These are phyloP conservation scores for Eospalax fontanierii DNA, from an alignment of 2,797 vertebrate genomes.

Conservation along the genomic window DNA sequence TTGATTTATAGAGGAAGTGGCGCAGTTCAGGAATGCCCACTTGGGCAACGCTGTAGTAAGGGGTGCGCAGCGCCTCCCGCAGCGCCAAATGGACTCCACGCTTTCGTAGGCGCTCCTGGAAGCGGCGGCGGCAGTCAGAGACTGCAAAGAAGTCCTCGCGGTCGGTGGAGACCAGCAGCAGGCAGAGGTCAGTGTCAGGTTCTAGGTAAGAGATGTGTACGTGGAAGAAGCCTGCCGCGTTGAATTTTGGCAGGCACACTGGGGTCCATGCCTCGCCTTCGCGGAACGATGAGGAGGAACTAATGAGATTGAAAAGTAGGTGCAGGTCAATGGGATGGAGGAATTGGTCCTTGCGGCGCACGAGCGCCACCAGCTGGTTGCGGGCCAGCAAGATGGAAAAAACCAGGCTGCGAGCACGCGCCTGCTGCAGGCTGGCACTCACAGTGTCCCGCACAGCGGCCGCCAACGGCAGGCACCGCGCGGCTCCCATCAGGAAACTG, in stretches of 20 bases:
- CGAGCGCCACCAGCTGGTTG: constrained; percentile 95
- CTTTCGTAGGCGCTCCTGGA: constrained; percentile 95
- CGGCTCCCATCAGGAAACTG: constrained; percentile 96
- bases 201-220: constrained; percentile 98
- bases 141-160: constrained; percentile 98
- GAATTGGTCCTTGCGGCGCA: constrained; percentile 97
- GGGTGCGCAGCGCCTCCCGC: constrained; percentile 93
- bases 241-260: constrained; percentile 98
- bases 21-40: constrained; percentile 97
- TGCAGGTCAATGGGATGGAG: constrained; percentile 98
- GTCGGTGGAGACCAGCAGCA: constrained; percentile 97
- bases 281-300: constrained; percentile 96
- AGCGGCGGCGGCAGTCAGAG: constrained; percentile 96
- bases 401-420: constrained; percentile 95
- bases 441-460: constrained; percentile 93
- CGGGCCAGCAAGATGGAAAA: constrained; percentile 97
- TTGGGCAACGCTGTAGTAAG: constrained; percentile 94
- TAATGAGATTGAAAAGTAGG: constrained; percentile 97
- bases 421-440: constrained; percentile 95
- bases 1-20: constrained; percentile 99
- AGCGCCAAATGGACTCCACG: constrained; percentile 93
- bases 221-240: constrained; percentile 97
- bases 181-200: constrained; percentile 94
- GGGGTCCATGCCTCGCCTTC: constrained; percentile 99
- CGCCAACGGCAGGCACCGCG: constrained; percentile 95